Evolutionary conservation across 2,113 vertebrate species (phyloP).

Genomic region (Acrocephalus kingi): DNA sequence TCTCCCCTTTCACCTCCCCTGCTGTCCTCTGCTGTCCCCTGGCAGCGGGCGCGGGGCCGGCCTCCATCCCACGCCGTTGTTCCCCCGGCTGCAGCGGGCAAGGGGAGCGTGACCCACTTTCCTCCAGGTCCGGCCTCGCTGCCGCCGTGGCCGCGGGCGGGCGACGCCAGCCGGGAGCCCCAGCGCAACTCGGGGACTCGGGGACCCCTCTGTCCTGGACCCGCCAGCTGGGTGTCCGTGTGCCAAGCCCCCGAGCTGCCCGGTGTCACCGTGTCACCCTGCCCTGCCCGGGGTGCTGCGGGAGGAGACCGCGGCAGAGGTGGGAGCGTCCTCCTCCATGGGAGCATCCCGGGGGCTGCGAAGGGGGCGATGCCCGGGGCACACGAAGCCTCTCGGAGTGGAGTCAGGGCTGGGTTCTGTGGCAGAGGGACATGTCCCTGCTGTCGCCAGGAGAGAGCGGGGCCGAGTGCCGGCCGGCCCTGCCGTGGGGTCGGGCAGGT

Average conservation of each 20-base stretch:
- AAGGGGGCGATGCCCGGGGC: not conserved
- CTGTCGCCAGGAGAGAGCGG: not conserved
- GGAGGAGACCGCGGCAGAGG: not conserved
- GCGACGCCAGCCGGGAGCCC: not conserved
- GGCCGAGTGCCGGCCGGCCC: not conserved
- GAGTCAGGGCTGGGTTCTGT: accelerated
- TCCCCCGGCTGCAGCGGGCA: not conserved
- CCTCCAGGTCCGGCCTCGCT: not conserved
- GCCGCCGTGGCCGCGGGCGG: not conserved
- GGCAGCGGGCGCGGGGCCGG: not conserved
- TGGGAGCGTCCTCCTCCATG: not conserved
- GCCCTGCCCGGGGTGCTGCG: not conserved
- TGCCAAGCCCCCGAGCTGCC: not conserved
- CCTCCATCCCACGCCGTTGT: not conserved
- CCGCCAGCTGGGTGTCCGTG: accelerated
- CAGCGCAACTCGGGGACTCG: not conserved
- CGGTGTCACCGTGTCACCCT: not conserved
- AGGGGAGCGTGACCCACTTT: slow-evolving; percentile 52
- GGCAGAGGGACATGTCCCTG: not conserved
- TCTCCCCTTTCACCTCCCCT: not conserved
- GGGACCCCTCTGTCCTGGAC: not conserved
- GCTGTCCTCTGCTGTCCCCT: not conserved
- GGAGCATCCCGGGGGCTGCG: not conserved
- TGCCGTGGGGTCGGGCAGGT: not conserved
- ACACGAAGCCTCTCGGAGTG: accelerated